Conservation (phyloP, 1,140 invertebrate genomes). For the Cryptotermes secundus region DNA sequence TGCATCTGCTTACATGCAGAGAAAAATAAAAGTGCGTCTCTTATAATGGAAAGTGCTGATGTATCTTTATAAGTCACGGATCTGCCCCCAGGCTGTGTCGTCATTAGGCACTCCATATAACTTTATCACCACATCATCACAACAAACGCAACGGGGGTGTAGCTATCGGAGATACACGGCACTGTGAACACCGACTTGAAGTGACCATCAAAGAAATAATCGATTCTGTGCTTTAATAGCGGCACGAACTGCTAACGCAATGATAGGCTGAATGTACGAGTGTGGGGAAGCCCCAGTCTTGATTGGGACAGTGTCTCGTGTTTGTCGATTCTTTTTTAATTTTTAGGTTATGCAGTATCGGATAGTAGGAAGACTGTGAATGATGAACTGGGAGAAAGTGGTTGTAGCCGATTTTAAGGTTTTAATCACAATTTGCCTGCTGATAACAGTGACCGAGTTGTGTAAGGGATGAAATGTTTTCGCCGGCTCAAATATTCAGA, state of each 20-base stretch:
- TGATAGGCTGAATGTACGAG: no score
- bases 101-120: slow-evolving; percentile 4
- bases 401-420: no score
- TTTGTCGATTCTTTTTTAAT: no score
- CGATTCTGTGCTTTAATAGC: neutral
- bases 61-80: neutral
- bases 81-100: neutral
- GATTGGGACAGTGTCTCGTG: no score
- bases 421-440: no score
- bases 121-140: slow-evolving; percentile 10
- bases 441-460: no score
- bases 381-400: no score
- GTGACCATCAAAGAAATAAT: neutral
- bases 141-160: neutral
- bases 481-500: no score
- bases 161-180: neutral
- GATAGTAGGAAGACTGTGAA: no score
- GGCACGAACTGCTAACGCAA: neutral
- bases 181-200: neutral
- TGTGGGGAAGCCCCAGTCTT: no score
- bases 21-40: neutral
- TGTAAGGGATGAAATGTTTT: no score
- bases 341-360: no score
- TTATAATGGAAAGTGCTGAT: slow-evolving; percentile 17
- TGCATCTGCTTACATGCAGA: neutral